phyloP scores from a whole-genome alignment of 2,113 vertebrate genomes.

The Sinosuthora webbiana region DNA sequence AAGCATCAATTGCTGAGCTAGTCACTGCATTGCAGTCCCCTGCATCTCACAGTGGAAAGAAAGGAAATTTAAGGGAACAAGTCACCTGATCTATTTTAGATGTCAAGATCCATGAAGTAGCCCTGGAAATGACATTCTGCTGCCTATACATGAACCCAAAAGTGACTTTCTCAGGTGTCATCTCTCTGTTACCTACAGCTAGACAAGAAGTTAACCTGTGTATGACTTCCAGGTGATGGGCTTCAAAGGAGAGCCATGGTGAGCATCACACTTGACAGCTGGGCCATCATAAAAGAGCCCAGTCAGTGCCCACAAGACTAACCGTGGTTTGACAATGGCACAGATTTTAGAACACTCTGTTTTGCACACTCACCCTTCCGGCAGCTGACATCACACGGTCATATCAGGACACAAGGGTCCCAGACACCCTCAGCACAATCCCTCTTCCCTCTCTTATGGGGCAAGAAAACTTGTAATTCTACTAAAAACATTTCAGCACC shows the following conservation, averaged over 20 bases:
- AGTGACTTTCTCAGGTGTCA: not conserved
- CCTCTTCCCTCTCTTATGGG: not conserved
- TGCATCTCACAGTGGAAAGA: not conserved
- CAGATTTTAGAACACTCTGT: not conserved
- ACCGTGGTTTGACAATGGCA: not conserved
- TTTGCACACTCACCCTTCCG: not conserved
- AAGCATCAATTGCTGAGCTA: not conserved
- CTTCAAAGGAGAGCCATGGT: not conserved
- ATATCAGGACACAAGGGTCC: not conserved
- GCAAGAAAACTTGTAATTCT: not conserved
- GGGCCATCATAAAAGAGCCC: accelerated
- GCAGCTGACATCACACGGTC: not conserved
- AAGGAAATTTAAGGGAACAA: not conserved
- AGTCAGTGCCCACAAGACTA: not conserved
- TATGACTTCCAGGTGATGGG: not conserved
- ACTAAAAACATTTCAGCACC: not conserved
- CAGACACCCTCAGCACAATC: not conserved
- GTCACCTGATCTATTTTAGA: not conserved
- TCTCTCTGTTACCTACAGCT: not conserved
- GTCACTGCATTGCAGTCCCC: not conserved
- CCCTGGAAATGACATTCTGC: not conserved
- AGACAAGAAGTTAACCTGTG: not conserved
- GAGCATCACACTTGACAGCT: not conserved
- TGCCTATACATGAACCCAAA: not conserved
- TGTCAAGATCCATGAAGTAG: not conserved